Evolutionary conservation across 2,888 invertebrate genomes (phyloP).

Genomic region (Pristionchus japonicus): DNA sequence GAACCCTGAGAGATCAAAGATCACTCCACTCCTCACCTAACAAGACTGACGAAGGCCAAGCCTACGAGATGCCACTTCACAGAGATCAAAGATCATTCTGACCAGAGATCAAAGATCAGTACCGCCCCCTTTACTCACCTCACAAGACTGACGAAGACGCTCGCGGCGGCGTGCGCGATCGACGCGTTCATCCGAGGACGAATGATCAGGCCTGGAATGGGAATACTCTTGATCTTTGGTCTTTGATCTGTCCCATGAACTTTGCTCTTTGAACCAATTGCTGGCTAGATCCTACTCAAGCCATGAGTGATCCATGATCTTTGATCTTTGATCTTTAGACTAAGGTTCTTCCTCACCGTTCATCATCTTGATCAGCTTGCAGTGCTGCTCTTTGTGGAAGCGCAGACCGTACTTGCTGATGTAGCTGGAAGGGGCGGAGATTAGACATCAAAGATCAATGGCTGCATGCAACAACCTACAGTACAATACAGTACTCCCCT

Average conservation of each 20-base stretch:
- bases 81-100: background rate
- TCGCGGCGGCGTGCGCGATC: slow-evolving; percentile 42
- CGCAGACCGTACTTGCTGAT: slow-evolving; percentile 53
- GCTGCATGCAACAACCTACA: background rate
- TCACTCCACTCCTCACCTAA: background rate
- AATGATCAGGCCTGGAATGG: background rate
- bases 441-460: background rate
- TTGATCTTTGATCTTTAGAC: background rate
- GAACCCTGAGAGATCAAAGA: background rate
- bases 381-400: slow-evolving; percentile 49
- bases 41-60: slow-evolving; percentile 44
- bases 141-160: slow-evolving; percentile 44
- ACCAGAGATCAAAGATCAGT: no score
- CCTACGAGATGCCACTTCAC: no score
- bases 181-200: background rate
- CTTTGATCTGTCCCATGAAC: background rate
- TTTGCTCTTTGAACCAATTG: no score
- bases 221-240: background rate
- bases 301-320: background rate
- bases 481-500: no score
- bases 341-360: no score
- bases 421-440: slow-evolving; percentile 49
- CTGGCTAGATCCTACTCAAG: no score
- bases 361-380: slow-evolving; percentile 49
- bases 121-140: slow-evolving; percentile 6